A percentile compares a stretch with the other conserved stretches of the same genome.
phyloP scores from a whole-genome alignment of 2,113 vertebrate genomes.

The Glaucomys volans region DNA sequence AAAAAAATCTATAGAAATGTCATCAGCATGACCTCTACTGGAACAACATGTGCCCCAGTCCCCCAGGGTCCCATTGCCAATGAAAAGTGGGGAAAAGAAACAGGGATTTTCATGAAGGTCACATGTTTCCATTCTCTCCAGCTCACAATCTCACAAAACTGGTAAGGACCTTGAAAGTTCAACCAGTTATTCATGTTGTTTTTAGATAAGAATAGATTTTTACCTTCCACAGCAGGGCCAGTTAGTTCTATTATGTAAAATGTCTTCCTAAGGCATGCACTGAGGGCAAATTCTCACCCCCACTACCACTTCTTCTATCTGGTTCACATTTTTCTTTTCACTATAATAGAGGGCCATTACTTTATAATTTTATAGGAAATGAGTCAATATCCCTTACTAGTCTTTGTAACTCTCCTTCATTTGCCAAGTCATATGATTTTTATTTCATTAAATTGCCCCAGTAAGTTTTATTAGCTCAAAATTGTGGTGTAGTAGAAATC shows the following conservation, averaged over 20 bases:
- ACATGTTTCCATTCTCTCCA: slow-evolving; percentile 37
- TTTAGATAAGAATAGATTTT: slow-evolving; percentile 23
- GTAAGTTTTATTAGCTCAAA: neutral
- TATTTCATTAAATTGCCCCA: neutral
- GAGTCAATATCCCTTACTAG: neutral
- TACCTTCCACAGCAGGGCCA: neutral
- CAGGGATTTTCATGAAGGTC: slow-evolving; percentile 53
- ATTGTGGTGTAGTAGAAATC: neutral
- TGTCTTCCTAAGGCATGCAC: neutral
- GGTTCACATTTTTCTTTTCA: neutral
- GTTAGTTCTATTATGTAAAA: neutral
- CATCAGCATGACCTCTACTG: slow-evolving; percentile 41
- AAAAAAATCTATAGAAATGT: slow-evolving; percentile 67
- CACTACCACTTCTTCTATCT: neutral
- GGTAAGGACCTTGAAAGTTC: slow-evolving; percentile 13
- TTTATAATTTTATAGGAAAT: slow-evolving; percentile 15
- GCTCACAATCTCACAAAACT: slow-evolving; percentile 33
- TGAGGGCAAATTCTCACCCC: neutral
- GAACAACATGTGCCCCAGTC: neutral
- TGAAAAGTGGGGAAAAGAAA: slow-evolving; percentile 43
- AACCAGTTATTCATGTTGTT: neutral
- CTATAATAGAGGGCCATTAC: neutral
- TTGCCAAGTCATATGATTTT: neutral
- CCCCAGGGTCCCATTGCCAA: neutral
- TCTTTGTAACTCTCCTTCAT: neutral